phyloP scores from a whole-genome alignment of 35 echinoderm and acorn worm species.

The Hemicentrotus pulcherrimus region DNA sequence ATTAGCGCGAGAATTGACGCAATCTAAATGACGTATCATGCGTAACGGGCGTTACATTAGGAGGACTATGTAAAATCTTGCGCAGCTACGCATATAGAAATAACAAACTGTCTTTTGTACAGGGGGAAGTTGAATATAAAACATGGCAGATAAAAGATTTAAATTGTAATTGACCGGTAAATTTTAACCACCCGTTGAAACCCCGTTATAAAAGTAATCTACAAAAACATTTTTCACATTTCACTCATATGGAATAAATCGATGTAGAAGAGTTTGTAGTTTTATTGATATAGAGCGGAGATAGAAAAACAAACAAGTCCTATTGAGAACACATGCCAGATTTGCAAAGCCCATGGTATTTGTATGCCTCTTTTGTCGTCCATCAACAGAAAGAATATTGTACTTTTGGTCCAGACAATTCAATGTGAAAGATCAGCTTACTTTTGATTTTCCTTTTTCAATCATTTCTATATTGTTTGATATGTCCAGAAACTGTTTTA shows the following conservation, averaged over 20 bases:
- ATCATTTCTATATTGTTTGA: neutral
- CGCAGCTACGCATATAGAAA: too few relatives aligned
- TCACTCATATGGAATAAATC: neutral
- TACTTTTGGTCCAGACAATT: neutral
- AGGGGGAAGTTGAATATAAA: too few relatives aligned
- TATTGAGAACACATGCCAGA: neutral
- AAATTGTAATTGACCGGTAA: too few relatives aligned
- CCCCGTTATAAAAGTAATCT: neutral
- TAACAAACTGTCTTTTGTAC: too few relatives aligned
- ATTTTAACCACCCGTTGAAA: too few relatives aligned
- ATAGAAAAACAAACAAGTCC: neutral
- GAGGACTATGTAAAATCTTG: too few relatives aligned
- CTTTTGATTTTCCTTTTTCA: neutral
- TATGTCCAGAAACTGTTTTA: neutral
- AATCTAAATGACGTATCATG: too few relatives aligned
- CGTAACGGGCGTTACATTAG: too few relatives aligned
- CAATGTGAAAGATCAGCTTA: neutral
- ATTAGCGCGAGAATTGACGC: too few relatives aligned
- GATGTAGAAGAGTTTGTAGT: neutral
- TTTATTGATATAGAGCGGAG: neutral
- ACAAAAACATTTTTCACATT: neutral
- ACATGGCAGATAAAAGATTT: too few relatives aligned
- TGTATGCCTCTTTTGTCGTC: neutral
- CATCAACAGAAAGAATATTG: neutral
- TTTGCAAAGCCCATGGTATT: neutral